Evolutionary conservation across 2,888 invertebrate species (phyloP).

Genomic region (Baccha elongata): DNA sequence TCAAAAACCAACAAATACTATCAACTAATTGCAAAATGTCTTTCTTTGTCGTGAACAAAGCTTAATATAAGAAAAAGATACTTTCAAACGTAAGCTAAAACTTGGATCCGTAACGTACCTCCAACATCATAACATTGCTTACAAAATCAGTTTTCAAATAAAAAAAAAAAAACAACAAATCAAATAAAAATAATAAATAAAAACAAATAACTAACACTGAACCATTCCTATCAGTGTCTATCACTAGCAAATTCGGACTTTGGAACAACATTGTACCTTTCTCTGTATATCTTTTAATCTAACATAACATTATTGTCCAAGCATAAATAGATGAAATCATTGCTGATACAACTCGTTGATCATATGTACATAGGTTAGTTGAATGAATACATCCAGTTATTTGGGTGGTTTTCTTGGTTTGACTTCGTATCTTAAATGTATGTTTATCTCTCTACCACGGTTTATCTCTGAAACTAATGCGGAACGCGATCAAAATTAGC

Average conservation of each 20-base stretch:
- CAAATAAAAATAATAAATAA: not conserved
- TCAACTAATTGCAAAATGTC: slow-evolving; percentile 40
- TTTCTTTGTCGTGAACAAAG: slow-evolving; percentile 39
- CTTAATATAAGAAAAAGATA: not conserved
- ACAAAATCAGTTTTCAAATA: not conserved
- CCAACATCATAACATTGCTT: too few relatives aligned
- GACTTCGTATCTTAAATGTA: slow-evolving; percentile 13
- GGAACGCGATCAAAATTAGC: slow-evolving; percentile 64
- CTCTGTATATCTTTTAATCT: not conserved
- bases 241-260: slow-evolving; percentile 50
- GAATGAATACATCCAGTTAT: slow-evolving; percentile 9
- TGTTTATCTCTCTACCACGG: slow-evolving; percentile 33
- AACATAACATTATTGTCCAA: not conserved
- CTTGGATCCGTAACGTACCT: not conserved
- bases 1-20: slow-evolving; percentile 6
- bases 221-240: slow-evolving; percentile 65
- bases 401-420: slow-evolving; percentile 4
- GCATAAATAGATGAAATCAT: not conserved
- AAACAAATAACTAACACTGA: slow-evolving; percentile 14
- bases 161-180: not conserved
- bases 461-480: slow-evolving; percentile 44
- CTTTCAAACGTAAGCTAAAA: not conserved
- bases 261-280: slow-evolving; percentile 38
- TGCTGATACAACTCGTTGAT: slow-evolving; percentile 15
- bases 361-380: slow-evolving; percentile 23